Evolutionary conservation across 2,888 invertebrate genomes (phyloP), one percentile per base, ranked within the genome.

Genomic region (Hirtodrosophila alboralis): DNA sequence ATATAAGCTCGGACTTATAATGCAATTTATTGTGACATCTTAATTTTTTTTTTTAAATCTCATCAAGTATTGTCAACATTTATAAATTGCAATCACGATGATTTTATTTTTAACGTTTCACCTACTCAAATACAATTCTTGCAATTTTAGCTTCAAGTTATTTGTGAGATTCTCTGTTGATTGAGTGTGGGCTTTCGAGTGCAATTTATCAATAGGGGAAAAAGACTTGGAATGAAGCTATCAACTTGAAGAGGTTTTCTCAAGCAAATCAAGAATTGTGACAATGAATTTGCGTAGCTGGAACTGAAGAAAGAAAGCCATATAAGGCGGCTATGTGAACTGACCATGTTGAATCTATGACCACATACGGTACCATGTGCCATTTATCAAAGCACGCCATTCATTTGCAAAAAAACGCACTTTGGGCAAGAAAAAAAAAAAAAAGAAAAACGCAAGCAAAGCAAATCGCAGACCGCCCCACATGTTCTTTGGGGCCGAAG

Each of bases 301-400:
- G n/a, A n/a, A n/a, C n/a, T n/a, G n/a, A n/a, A 31, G 31, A 21
- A 62, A 41, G 57, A 60, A 70, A 70, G 72, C 72, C 71, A 67
- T 71, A 71, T 23, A 71, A 66, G 66, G 61, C 48, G 31, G 4
- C 34, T 27, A 23, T 13, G 18, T 18, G 18, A 5, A 16, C n/a
- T 30, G 30, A 12, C 9, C 28, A 36, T 28, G 38, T 43, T 34
- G n/a, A 56, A 21, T 13, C 23, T 51, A 27, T 31, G 41, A 12
- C 26, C 18, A 18, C 9, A 10, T 34, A 67, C 44, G 63, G 44
- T 47, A 49, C 58, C 67, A 72, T 67, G 68, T 59, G 62, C 72
- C 52, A 72, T 67, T 54, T 69, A 67, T 74, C 61, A 75, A 71
- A 75, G 75, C 75, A 51, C 37, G 57, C 59, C 61, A 71, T 75